Evolutionary conservation across 2,888 invertebrate species (phyloP).

Genomic region (Agrotis exclamationis): DNA sequence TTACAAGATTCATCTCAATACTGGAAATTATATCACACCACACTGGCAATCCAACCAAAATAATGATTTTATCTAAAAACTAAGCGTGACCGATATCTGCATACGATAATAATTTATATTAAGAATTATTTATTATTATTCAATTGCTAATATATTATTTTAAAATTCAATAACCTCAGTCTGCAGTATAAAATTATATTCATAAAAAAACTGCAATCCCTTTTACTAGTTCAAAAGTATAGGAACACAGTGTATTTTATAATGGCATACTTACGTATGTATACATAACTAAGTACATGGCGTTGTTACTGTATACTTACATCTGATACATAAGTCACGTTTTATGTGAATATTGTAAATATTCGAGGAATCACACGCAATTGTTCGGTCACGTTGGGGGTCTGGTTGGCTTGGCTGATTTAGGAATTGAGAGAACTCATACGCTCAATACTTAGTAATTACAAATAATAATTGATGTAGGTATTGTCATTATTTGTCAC

Average conservation of each 20-base stretch:
- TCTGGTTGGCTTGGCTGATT: conserved; percentile 84
- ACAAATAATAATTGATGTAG: conserved; percentile 79
- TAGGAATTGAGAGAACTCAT: conserved; percentile 89
- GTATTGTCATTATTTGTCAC: conserved; percentile 88
- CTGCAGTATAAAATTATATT: conserved; percentile 35
- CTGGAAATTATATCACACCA: background rate
- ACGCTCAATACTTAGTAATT: conserved; percentile 87
- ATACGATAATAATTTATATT: conserved; percentile 10
- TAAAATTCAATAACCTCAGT: conserved; percentile 45
- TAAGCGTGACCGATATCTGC: conserved; percentile 30
- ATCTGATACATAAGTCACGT: conserved; percentile 61
- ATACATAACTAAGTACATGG: conserved; percentile 56
- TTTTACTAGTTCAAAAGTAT: conserved; percentile 53
- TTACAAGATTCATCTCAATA: background rate
- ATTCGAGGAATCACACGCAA: conserved; percentile 71
- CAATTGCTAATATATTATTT: no score
- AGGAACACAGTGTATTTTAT: conserved; percentile 64
- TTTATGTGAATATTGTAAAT: conserved; percentile 73
- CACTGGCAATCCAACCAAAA: no score
- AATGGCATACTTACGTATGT: conserved; percentile 49
- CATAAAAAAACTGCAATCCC: conserved; percentile 35
- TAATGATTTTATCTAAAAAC: background rate
- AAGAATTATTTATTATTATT: no score
- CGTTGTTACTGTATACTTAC: conserved; percentile 57
- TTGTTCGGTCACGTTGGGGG: conserved; percentile 69